These are phyloP conservation scores for Arizona elegans DNA, from an alignment of 2,113 vertebrate genomes.

Conservation along the genomic window DNA sequence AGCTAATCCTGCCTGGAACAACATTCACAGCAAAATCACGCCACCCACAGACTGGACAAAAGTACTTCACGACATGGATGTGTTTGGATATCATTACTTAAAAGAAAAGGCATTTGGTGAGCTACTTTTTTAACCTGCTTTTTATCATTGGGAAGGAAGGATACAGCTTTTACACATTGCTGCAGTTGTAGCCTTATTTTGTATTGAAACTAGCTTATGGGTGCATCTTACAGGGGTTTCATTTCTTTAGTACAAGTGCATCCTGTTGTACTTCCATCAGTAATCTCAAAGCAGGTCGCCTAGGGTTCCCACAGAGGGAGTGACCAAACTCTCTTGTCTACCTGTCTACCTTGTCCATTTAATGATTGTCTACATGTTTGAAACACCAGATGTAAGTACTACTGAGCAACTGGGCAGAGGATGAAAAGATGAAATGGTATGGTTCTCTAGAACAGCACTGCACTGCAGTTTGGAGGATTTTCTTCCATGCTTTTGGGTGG, in stretches of 20 bases:
- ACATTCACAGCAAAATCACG: conserved; percentile 56
- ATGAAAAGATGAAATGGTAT: background rate
- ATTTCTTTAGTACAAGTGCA: background rate
- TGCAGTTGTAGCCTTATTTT: background rate
- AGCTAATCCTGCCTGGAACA: conserved; percentile 66
- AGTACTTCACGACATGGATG: background rate
- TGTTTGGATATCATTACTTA: background rate
- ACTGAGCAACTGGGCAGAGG: background rate
- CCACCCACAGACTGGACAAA: conserved; percentile 25
- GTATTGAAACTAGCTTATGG: background rate
- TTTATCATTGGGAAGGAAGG: background rate
- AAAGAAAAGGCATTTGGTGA: background rate
- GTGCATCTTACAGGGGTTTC: background rate
- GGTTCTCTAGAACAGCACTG: background rate
- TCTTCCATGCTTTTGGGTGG: background rate
- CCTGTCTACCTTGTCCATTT: too few relatives aligned
- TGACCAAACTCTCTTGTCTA: background rate
- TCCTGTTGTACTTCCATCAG: background rate
- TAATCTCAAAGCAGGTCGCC: background rate
- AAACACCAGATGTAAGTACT: background rate
- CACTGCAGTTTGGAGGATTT: background rate
- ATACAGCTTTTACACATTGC: background rate
- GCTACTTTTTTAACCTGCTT: background rate
- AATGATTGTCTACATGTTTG: background rate
- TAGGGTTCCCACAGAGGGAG: background rate